Evolutionary conservation across 2,113 vertebrate genomes (phyloP).

Genomic region (human (Homo sapiens)): DNA sequence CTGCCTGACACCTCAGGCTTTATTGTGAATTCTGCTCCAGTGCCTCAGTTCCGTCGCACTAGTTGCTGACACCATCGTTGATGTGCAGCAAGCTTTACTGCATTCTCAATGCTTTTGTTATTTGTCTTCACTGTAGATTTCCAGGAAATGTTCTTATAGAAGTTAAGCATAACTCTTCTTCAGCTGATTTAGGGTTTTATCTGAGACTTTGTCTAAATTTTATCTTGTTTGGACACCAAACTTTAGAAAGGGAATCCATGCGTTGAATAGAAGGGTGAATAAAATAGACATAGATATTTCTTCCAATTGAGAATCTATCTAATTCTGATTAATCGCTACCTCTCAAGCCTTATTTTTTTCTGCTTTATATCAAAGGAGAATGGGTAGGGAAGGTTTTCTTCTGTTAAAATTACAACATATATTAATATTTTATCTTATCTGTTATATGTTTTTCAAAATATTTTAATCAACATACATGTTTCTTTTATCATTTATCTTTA

Average conservation of each 20-base stretch:
- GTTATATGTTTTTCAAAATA: neutral
- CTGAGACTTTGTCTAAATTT: neutral
- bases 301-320: neutral
- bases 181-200: neutral
- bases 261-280: neutral
- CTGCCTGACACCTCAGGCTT: neutral
- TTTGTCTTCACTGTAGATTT: neutral
- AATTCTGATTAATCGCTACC: neutral
- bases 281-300: neutral
- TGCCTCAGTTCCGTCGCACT: neutral
- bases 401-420: neutral
- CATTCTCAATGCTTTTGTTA: neutral
- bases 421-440: neutral
- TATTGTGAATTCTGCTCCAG: neutral
- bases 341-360: neutral
- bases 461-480: neutral
- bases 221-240: neutral
- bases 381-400: neutral
- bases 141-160: neutral
- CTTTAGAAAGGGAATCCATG: neutral
- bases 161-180: neutral
- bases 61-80: neutral
- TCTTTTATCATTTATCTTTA: neutral
- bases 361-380: neutral
- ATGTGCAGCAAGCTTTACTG: neutral